These are phyloP conservation scores for Schizotus pectinicornis DNA, from an alignment of 2,888 invertebrate genomes.

Conservation along the genomic window DNA sequence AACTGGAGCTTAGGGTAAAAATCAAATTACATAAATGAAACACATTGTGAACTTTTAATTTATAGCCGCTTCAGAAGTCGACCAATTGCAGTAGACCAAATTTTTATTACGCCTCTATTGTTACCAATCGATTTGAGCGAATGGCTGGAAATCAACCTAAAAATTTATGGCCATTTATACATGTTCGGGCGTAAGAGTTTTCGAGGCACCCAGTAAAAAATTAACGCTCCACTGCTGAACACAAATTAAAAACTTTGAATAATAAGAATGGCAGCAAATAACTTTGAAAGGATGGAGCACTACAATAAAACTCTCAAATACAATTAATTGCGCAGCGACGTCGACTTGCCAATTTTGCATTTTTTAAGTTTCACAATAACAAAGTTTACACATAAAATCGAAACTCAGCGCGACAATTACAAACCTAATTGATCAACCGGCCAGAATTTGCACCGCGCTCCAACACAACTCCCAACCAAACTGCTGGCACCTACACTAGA, in stretches of 20 bases:
- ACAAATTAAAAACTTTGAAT: conserved; percentile 53
- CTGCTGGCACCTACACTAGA: no score
- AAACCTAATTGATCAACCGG: no score
- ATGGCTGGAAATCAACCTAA: conserved; percentile 51
- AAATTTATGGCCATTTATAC: conserved; percentile 55
- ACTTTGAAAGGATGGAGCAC: conserved; percentile 37
- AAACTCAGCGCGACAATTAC: no score
- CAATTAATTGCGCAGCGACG: conserved; percentile 23
- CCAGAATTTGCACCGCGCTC: no score
- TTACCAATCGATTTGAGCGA: conserved; percentile 45
- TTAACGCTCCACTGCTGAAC: conserved; percentile 49
- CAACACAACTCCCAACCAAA: no score
- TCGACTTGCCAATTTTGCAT: no score
- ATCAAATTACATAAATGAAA: conserved; percentile 60
- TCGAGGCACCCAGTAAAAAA: conserved; percentile 48
- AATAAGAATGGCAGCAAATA: conserved; percentile 42
- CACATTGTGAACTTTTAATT: conserved; percentile 59
- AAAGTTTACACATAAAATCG: no score
- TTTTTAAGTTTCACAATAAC: no score
- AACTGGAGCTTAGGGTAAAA: conserved; percentile 53
- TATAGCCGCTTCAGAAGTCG: conserved; percentile 49
- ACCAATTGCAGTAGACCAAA: conserved; percentile 43
- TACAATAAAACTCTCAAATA: conserved; percentile 38
- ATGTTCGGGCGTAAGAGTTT: conserved; percentile 38
- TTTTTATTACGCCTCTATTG: conserved; percentile 41